Evolutionary conservation across 2,888 invertebrate genomes (phyloP), one percentile per base, ranked within the genome.

Genomic region (Lasioglossum zephyrum): DNA sequence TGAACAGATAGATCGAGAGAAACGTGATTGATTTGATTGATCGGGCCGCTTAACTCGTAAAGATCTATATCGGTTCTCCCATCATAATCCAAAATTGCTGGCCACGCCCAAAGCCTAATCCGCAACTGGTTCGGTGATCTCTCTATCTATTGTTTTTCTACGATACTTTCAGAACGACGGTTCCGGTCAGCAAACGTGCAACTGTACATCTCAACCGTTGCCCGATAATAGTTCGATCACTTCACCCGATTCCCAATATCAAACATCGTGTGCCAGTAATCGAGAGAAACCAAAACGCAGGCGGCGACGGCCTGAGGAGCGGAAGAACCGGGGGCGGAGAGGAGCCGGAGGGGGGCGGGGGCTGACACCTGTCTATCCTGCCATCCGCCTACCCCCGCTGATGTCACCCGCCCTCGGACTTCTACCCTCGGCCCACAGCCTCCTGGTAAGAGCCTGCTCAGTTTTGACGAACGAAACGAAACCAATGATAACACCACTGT

Each of bases 361-460:
- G 93, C 93, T 94, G 91, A 93, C 94, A 93, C 94, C 94, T 93
- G 92, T 93, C 93, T 93, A 93, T 92, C 93, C 94, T 93, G 92
- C 94, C 95, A 95, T 96, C 95, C 95, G 96, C 96, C 96, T 96
- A 96, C 96, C 96, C 96, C 96, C 96, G 96, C 96, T 96, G 94
- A 95, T 94, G 94, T 94, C 95, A 96, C 96, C 96, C 96, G 95
- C 95, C 95, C 95, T 94, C 95, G 95, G 94, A 93, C 94, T 95
- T 95, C 94, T 95, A 92, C 93, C 95, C 94, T 95, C 95, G 93
- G 94, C 94, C 94, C 94, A 94, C 95, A 93, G 94, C 94, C 94
- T 95, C 94, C 95, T 94, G 95, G 95, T 95, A 95, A 95, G 84
- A 85, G 84, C 84, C 84, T 84, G 84, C 84, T 84, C 74, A 72